These are phyloP conservation scores for Epistrophe eligans DNA, from an alignment of 2,888 invertebrate genomes.

Conservation along the genomic window DNA sequence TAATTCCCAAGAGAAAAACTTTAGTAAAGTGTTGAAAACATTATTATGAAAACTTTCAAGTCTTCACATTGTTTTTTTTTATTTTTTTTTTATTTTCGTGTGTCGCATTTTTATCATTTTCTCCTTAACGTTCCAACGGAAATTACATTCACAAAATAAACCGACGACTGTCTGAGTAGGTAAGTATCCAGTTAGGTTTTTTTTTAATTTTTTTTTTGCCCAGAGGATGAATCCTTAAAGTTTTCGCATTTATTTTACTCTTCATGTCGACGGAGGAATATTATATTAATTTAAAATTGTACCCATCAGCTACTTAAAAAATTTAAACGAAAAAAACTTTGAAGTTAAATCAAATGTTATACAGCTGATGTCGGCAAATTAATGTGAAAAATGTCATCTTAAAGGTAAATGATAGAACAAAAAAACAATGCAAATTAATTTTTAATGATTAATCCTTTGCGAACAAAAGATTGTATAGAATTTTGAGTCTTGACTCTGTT, in stretches of 20 bases:
- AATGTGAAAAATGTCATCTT: constrained; percentile 40
- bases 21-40: constrained; percentile 54
- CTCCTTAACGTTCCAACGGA: constrained; percentile 59
- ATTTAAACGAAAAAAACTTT: constrained; percentile 4
- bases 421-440: constrained; percentile 18
- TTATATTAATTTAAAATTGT: constrained; percentile 67
- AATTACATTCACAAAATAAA: constrained; percentile 70
- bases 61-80: constrained; percentile 55
- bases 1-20: constrained; percentile 43
- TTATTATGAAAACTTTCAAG: constrained; percentile 55
- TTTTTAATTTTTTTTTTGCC: constrained; percentile 8
- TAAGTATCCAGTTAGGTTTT: constrained; percentile 8
- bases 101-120: constrained; percentile 67
- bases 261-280: constrained; percentile 56
- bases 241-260: constrained; percentile 73
- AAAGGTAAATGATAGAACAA: constrained; percentile 32
- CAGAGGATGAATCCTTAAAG: constrained; percentile 47
- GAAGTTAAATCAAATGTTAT: constrained; percentile 33
- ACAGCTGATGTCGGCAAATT: constrained; percentile 49
- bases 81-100: constrained; percentile 7
- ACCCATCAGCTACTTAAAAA: constrained; percentile 8
- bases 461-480: background rate
- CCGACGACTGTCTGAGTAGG: constrained; percentile 56
- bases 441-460: constrained; percentile 7
- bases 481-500: background rate